Percentiles rank a stretch among this genome's conserved stretches.
Evolutionary conservation across 92 coral and sea anemone species (phyloP).

Genomic region (Actinostola sp.): DNA sequence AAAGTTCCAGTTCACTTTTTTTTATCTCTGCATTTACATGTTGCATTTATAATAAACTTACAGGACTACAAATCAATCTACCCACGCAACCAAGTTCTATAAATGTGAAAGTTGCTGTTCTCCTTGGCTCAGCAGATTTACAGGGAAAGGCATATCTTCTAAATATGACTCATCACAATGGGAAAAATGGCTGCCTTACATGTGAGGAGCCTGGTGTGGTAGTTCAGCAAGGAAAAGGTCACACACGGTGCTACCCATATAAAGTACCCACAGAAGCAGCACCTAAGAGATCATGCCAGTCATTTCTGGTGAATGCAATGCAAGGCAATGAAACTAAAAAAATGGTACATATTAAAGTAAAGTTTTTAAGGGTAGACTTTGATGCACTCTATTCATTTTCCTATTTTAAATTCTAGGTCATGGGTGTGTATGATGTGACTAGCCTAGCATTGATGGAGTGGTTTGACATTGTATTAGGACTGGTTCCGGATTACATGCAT

Average conservation of each 20-base stretch:
- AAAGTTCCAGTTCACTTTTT: too few species aligned
- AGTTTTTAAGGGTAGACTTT: too few species aligned
- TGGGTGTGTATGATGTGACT: background rate
- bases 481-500: constrained; percentile 59
- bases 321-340: background rate
- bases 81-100: background rate
- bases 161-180: constrained; percentile 59
- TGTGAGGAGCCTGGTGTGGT: constrained; percentile 56
- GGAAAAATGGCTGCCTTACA: constrained; percentile 42
- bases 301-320: constrained; percentile 7
- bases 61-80: constrained; percentile 2
- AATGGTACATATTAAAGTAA: constrained; percentile 26
- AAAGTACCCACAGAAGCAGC: constrained; percentile 8
- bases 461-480: constrained; percentile 36
- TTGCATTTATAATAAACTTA: too few species aligned
- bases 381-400: background rate
- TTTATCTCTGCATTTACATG: too few species aligned
- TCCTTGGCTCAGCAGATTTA: constrained; percentile 43
- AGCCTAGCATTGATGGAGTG: constrained; percentile 23
- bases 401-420: background rate
- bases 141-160: constrained; percentile 47
- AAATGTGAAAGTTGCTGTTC: constrained; percentile 37
- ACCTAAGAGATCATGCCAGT: constrained; percentile 25
- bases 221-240: constrained; percentile 59
- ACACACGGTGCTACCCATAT: constrained; percentile 54